Evolutionary conservation across 2,797 vertebrate genomes (phyloP).

Genomic region (Siniperca obscura): DNA sequence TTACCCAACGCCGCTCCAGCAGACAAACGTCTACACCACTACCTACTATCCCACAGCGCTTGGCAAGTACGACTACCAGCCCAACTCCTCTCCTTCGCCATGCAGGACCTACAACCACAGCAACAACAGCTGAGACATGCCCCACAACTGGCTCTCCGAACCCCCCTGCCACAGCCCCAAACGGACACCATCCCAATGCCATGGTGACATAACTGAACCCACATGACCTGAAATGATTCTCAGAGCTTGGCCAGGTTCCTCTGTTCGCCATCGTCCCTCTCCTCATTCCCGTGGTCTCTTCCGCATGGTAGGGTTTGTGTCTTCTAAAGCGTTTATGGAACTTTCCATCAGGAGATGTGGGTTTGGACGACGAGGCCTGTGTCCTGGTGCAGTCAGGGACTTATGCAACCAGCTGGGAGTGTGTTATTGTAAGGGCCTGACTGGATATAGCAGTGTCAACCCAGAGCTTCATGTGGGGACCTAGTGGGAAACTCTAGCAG

Average conservation of each 20-base stretch:
- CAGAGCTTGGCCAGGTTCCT: constrained; percentile 54
- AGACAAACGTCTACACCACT: constrained; percentile 98
- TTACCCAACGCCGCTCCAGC: constrained; percentile 92
- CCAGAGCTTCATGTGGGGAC: constrained; percentile 24
- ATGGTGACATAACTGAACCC: constrained; percentile 57
- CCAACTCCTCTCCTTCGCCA: constrained; percentile 94
- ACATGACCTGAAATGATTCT: constrained; percentile 55
- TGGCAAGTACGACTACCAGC: constrained; percentile 96
- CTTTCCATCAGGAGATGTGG: constrained; percentile 57
- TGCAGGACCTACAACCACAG: constrained; percentile 96
- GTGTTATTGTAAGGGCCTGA: constrained; percentile 50
- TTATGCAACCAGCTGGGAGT: constrained; percentile 43
- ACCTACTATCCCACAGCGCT: constrained; percentile 96
- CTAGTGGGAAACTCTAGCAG: constrained; percentile 38
- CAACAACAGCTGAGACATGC: constrained; percentile 91
- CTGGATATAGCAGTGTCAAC: constrained; percentile 53
- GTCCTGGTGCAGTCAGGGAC: constrained; percentile 44
- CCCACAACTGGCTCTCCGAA: constrained; percentile 30
- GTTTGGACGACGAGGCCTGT: constrained; percentile 40
- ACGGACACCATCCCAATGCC: constrained; percentile 42
- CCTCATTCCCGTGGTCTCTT: constrained; percentile 45
- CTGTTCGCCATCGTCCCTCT: constrained; percentile 28
- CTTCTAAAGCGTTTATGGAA: constrained; percentile 58
- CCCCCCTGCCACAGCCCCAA: constrained; percentile 21
- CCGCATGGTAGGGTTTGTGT: constrained; percentile 60